Conservation (phyloP, 2,797 vertebrate species). For the Cygnus olor region DNA sequence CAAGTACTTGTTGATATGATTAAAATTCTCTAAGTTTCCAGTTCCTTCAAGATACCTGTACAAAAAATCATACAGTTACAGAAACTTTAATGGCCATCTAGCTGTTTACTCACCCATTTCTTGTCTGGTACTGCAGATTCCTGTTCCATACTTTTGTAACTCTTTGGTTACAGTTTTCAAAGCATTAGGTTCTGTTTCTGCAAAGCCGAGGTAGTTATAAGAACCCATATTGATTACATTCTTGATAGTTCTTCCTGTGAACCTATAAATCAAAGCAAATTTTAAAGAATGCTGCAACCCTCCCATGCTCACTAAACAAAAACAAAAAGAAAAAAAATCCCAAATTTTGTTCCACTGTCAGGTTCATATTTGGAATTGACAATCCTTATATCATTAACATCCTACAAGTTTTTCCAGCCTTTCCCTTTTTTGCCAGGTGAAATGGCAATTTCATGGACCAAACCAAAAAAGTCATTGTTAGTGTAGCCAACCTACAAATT, state of each 20-base stretch:
- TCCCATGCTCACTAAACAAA: not conserved
- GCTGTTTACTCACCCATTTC: conserved; percentile 86
- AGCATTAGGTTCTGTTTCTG: conserved; percentile 86
- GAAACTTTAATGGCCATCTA: not conserved
- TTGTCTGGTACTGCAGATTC: conserved; percentile 89
- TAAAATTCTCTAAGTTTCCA: not conserved
- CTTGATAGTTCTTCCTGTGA: conserved; percentile 89
- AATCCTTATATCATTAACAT: not conserved
- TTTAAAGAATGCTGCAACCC: not conserved
- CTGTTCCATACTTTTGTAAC: conserved; percentile 82
- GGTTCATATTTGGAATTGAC: not conserved
- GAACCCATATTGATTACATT: conserved; percentile 96
- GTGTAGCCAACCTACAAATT: not conserved
- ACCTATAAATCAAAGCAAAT: conserved; percentile 78
- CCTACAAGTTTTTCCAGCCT: not conserved
- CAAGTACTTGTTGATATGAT: not conserved
- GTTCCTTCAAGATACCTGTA: not conserved
- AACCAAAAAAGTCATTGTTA: not conserved
- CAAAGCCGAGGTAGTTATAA: conserved; percentile 96
- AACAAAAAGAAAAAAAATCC: not conserved
- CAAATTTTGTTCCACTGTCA: not conserved
- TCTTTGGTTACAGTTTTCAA: conserved; percentile 86
- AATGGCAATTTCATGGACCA: not conserved
- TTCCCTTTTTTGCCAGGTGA: not conserved
- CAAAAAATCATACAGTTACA: not conserved